Conservation (phyloP, 2,113 vertebrate genomes). For the Hucho hucho region DNA sequence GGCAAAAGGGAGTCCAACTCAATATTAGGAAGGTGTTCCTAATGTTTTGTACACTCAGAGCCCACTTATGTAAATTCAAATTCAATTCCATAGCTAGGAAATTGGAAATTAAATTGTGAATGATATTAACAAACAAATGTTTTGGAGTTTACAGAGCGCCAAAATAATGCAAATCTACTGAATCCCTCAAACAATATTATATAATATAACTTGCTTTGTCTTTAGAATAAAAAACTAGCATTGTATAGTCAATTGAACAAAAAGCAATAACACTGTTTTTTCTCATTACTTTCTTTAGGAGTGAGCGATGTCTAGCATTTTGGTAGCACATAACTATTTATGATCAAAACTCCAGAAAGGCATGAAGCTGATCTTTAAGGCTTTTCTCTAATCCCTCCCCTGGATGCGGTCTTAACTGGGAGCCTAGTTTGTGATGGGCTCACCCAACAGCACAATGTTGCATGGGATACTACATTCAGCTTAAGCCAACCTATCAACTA, state of each 20-base stretch:
- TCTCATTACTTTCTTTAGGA: neutral
- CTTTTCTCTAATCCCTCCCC: slow-evolving; percentile 77
- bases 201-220: too few relatives aligned
- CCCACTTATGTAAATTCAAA: slow-evolving; percentile 2
- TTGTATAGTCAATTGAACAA: neutral
- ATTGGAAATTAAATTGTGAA: neutral
- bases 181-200: neutral
- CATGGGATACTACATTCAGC: slow-evolving; percentile 75
- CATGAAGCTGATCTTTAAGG: slow-evolving; percentile 75
- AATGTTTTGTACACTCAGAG: neutral
- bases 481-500: slow-evolving; percentile 81
- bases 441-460: slow-evolving; percentile 75
- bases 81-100: too few relatives aligned
- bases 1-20: too few relatives aligned
- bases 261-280: neutral
- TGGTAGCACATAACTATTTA: slow-evolving; percentile 65
- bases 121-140: neutral
- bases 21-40: too few relatives aligned
- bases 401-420: slow-evolving; percentile 75
- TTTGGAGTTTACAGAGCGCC: too few relatives aligned
- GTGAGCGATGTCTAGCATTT: slow-evolving; percentile 33
- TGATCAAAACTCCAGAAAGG: slow-evolving; percentile 73
- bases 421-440: slow-evolving; percentile 77
- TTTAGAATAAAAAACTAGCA: neutral
- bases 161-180: neutral